Base-by-base conservation (phyloP, 2,113 vertebrate genomes). In the Lophura nycthemera region DNA sequence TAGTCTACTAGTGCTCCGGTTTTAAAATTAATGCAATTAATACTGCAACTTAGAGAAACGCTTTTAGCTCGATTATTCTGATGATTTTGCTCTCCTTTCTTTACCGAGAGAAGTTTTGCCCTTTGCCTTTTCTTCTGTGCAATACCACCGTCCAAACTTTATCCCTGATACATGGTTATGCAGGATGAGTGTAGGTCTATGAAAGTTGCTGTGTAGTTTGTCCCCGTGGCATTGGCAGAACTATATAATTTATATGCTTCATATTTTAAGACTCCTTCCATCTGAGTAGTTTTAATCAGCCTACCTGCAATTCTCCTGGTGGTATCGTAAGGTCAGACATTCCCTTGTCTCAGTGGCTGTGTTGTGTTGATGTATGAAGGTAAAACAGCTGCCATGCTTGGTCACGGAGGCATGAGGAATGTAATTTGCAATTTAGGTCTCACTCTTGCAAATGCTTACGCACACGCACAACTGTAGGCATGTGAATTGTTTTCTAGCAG, bases 221-320 rank as follows among this genome's bases (percentile, higher is more conserved):
- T 81, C 69, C 90, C 87, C 13, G 1, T 67, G 50, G 78, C 74
- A 56, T 73, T 89, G 83, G 80, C 65, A 79, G 34, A 21, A 10
- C 63, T 92, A 30, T 66, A 92, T 96, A 88, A 96, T 95, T 95
- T 77, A 96, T 95, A 72, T 73, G 43, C 43, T 86, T 93, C 24
- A 8, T 77, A 57, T 93, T 96, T 96, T 73, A 80, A 90, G 84
- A 50, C 73, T 94, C 56, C 83, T 95, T 96, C 75, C 0, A 0
- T 89, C 94, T 94, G 86, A 88, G 86, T 94, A 79, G 83, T 90
- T 96, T 95, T 76, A 96, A 92, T 83, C 82, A 92, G 42, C n/a
- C 36, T 81, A 90, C 75, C 89, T 93, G 86, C 48, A 45, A 11
- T 66, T 61, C 56, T 94, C 81, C 89, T 81, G 54, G 38, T n/a